Conservation (phyloP, 37 sponge, comb jelly and placozoan species). For the Hexactinellida sp. region DNA sequence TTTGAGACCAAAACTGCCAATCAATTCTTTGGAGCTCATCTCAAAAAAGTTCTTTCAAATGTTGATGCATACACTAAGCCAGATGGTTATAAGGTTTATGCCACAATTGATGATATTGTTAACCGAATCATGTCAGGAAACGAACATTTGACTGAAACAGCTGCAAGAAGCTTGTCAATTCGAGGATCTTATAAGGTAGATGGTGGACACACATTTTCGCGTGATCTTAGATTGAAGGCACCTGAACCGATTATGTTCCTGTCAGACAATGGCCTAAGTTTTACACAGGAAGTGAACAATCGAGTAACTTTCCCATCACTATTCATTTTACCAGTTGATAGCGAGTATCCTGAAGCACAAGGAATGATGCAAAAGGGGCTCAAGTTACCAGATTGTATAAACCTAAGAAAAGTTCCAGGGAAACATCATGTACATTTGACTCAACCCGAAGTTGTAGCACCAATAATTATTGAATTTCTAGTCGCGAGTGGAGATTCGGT, state of each 20-base stretch:
- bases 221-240: slow-evolving; percentile 31
- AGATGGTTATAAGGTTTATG: slow-evolving; percentile 22
- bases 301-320: neutral
- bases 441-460: slow-evolving; percentile 18
- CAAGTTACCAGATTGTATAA: slow-evolving; percentile 9
- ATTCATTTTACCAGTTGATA: neutral
- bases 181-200: slow-evolving; percentile 23
- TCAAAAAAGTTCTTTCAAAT: neutral
- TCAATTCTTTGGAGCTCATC: neutral
- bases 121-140: slow-evolving; percentile 25
- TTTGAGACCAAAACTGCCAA: neutral
- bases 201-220: slow-evolving; percentile 33
- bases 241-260: neutral
- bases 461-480: slow-evolving; percentile 18
- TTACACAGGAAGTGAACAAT: neutral
- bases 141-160: slow-evolving; percentile 18
- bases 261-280: neutral
- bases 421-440: slow-evolving; percentile 36
- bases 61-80: neutral
- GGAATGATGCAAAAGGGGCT: neutral
- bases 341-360: neutral
- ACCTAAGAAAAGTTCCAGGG: slow-evolving; percentile 19
- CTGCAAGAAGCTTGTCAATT: slow-evolving; percentile 15
- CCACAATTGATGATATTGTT: slow-evolving; percentile 36
- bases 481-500: neutral